Base-by-base conservation (phyloP, 2,113 vertebrate species). In the Melanerpes aurifrons region DNA sequence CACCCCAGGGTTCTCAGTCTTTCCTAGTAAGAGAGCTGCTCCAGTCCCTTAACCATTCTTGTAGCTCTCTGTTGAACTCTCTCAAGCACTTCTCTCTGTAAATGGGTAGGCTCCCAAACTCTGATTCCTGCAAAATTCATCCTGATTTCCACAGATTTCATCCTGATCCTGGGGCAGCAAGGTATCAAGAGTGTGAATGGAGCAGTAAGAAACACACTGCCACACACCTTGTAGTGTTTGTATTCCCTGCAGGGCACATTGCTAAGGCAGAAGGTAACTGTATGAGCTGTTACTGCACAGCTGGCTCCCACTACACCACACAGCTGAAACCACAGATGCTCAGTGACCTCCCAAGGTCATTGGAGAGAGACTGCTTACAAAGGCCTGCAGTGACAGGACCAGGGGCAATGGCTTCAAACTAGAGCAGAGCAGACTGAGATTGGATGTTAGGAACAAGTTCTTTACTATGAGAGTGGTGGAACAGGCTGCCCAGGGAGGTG, bases 111-210 rank as follows among this genome's bases (percentile, higher is more conserved):
- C 5, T 76, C 8, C 32, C n/a, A 62, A 67, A 75, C 73, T 24
- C 28, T 28, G 45, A 56, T 54, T 94, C 72, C 40, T 87, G 48
- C 79, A 84, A 50, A 58, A 69, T 54, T 73, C 17, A 45, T 21
- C 20, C 28, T 29, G 47, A 56, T 50, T 93, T 75, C 35, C 84
- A 45, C 79, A 84, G 45, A 58, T 70, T 54, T 76, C 20, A 45
- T 21, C 20, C 6, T 50, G 31, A 19, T 72, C 10, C 15, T 25
- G 24, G 20, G 17, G 59, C 74, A 83, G 61, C 6, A 67, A 83
- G 4, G 4, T 32, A 31, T 8, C 43, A 54, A n/a, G 21, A 66
- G 3, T 0, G 0, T 20, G 32, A 16, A 20, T 28, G 47, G 7
- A 84, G 15, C 26, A 86, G n/a, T 5, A 66, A 56, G 10, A 48